A percentile compares a stretch with the other conserved stretches of the same genome.
phyloP scores from a whole-genome alignment of 2,113 vertebrate genomes.

The Vombatus ursinus region DNA sequence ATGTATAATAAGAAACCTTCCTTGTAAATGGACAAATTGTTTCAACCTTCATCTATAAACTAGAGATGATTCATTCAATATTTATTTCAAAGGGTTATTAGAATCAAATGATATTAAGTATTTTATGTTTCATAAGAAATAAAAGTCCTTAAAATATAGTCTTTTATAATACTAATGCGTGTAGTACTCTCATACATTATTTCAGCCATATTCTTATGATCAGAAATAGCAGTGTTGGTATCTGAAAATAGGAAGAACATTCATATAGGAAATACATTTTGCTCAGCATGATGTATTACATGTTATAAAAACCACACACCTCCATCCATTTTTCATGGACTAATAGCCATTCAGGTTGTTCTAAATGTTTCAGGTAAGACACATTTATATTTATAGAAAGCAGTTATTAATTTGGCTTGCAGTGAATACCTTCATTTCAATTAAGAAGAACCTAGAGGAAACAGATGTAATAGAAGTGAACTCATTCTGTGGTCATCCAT shows the following conservation, averaged over 20 bases:
- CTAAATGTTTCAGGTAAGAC: neutral
- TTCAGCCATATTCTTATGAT: neutral
- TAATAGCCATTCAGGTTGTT: neutral
- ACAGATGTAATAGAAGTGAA: neutral
- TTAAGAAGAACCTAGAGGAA: constrained; percentile 13
- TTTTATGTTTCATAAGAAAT: neutral
- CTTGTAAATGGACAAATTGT: neutral
- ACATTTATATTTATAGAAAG: neutral
- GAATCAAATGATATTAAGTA: neutral
- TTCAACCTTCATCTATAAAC: neutral
- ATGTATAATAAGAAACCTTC: neutral
- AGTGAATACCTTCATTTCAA: constrained; percentile 22
- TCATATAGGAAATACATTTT: neutral
- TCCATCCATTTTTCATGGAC: neutral
- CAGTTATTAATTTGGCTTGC: constrained; percentile 52
- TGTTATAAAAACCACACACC: neutral
- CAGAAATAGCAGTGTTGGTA: neutral
- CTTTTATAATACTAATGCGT: neutral
- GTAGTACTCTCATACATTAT: neutral
- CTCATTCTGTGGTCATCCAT: neutral
- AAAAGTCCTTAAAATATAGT: neutral
- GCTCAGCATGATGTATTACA: neutral
- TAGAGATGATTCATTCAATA: neutral
- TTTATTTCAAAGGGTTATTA: neutral
- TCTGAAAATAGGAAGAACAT: neutral